Percentiles rank a stretch among this genome's conserved stretches.
phyloP scores from a whole-genome alignment of 2,113 vertebrate species.

The Copsychus sechellarum region DNA sequence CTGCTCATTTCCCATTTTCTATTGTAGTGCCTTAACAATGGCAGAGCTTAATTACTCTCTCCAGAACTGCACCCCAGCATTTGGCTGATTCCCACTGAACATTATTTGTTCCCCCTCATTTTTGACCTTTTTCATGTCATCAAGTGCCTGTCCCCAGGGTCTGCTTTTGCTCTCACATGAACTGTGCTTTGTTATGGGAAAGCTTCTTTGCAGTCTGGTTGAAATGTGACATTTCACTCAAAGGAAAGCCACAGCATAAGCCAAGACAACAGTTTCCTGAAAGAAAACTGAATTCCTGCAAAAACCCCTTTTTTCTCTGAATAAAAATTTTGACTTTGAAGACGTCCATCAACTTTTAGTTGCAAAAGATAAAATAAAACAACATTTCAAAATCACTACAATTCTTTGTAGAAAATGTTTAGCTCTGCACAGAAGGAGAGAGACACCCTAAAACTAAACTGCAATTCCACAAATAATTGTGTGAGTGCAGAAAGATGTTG shows the following conservation, averaged over 20 bases:
- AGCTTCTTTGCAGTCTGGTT: background rate
- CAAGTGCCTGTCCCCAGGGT: background rate
- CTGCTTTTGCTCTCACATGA: background rate
- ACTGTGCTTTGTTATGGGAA: background rate
- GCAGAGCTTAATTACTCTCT: constrained; percentile 21
- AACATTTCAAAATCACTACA: background rate
- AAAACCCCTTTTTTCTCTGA: background rate
- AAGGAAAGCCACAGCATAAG: background rate
- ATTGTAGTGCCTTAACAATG: constrained; percentile 61
- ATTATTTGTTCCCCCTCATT: background rate
- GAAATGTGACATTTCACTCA: constrained; percentile 13
- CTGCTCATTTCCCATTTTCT: constrained; percentile 49
- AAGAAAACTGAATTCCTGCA: background rate
- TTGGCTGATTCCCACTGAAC: background rate
- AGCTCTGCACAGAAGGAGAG: background rate
- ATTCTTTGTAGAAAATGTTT: background rate
- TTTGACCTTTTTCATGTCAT: constrained; percentile 38
- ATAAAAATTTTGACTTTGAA: background rate
- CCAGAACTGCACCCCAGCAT: background rate
- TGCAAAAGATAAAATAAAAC: background rate
- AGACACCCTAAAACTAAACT: background rate
- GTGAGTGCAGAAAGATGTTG: background rate
- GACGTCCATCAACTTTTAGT: background rate
- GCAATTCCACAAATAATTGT: background rate
- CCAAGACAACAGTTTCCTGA: background rate